Evolutionary conservation across 2,888 invertebrate genomes (phyloP), one percentile per base, ranked within the genome.

Genomic region (Noctuana brunneofusca): DNA sequence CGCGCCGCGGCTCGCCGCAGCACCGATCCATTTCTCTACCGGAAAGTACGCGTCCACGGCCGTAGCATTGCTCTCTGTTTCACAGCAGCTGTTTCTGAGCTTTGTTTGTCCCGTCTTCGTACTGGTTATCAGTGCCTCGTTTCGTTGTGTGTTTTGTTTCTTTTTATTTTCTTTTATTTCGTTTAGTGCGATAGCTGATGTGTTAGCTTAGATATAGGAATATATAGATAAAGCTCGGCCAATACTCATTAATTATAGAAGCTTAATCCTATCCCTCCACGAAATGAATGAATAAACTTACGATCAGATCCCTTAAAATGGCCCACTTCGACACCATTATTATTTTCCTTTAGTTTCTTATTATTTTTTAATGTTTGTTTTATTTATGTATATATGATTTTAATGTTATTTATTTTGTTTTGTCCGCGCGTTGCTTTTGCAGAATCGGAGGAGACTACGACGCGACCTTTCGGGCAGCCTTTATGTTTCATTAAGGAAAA

Each of bases 11-110:
- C 81, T 94, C 95, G 75, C 94, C 95, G 76, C 95, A 95, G 88
- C 94, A 95, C 92, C 95, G 96, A 85, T 96, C 96, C 92, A 95
- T 96, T 93, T 96, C 96, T 86, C 94, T 96, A 89, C 96, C 96
- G 85, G 96, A 96, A 96, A 96, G 96, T 96, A 96, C 93, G 94
- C 86, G 86, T 84, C 82, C 84, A 78, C 76, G 82, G 81, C 77
- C 79, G 81, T 87, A 87, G 87, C 83, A 82, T 84, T 85, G 77
- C 80, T 84, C 83, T 85, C 83, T 85, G 80, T 86, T 79, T 80
- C 80, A 83, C 81, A 79, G 86, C 81, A 79, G 86, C 87, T 87
- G 79, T 84, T 72, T 56, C 41, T 78, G 78, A 78, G 83, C 90
- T 89, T 90, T 90, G 75, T 84, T 85, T 89, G 87, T 89, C 85